Evolutionary conservation across 2,797 vertebrate species (phyloP).

Genomic region (Diglossa cyanea): DNA sequence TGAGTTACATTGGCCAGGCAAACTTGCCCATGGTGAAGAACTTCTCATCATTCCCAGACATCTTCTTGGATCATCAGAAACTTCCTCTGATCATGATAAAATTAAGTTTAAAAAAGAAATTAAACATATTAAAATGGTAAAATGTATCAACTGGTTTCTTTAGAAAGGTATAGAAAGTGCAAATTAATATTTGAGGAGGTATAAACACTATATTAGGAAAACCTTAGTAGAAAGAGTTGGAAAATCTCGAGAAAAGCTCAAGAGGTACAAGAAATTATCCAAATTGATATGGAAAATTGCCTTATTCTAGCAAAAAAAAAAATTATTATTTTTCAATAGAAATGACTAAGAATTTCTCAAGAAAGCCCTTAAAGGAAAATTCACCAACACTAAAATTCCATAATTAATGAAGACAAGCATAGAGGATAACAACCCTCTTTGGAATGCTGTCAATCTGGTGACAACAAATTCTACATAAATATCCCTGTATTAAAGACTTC

Average conservation of each 20-base stretch:
- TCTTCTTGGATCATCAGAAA: background rate
- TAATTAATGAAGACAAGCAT: background rate
- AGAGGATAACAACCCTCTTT: background rate
- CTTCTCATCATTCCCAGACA: background rate
- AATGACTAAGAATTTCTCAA: background rate
- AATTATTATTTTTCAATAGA: background rate
- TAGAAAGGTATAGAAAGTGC: background rate
- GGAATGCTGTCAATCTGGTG: background rate
- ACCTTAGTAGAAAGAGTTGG: background rate
- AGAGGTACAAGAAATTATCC: background rate
- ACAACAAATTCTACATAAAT: background rate
- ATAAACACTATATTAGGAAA: background rate
- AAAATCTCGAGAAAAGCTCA: background rate
- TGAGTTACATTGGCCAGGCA: background rate
- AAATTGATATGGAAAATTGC: background rate
- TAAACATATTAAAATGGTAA: background rate
- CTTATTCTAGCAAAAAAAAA: background rate
- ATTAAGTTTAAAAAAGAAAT: background rate
- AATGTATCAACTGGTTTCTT: background rate
- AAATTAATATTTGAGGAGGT: background rate
- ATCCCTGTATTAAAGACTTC: background rate
- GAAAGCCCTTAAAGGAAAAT: background rate
- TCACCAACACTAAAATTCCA: background rate
- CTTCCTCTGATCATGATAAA: background rate
- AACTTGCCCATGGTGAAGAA: background rate